Conservation (phyloP, 1,140 invertebrate genomes). For the Steinernema khuongi region DNA sequence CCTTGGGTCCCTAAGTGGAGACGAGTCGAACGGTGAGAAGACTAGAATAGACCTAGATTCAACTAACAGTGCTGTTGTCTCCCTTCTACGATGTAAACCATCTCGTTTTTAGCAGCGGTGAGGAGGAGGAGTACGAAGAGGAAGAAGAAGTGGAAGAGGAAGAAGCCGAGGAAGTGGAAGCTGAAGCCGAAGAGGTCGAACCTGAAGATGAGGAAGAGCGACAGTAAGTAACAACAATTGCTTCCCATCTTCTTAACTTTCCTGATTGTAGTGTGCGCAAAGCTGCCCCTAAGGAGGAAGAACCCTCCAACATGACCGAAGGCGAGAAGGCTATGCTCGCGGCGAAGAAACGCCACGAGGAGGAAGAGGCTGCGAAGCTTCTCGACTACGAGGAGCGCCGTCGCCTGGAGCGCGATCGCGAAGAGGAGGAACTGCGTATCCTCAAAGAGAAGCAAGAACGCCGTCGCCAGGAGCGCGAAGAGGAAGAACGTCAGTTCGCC, state of each 20-base stretch:
- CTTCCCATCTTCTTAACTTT: too few relatives aligned
- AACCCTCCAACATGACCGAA: conserved; percentile 63
- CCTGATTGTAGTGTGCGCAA: conserved; percentile 36
- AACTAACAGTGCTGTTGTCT: neutral
- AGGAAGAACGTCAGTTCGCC: conserved; percentile 41
- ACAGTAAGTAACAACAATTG: too few relatives aligned
- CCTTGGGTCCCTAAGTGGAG: conserved; percentile 23
- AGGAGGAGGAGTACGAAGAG: conserved; percentile 44
- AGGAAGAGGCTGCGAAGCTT: conserved; percentile 55
- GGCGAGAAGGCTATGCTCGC: conserved; percentile 51
- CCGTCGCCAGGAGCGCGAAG: conserved; percentile 39
- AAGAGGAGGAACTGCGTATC: conserved; percentile 41
- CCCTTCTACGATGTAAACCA: neutral
- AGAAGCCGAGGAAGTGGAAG: conserved; percentile 42
- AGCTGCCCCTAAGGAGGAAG: conserved; percentile 74
- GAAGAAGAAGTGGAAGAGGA: conserved; percentile 47
- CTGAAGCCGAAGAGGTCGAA: conserved; percentile 17
- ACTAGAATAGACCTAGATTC: neutral
- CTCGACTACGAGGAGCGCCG: conserved; percentile 55
- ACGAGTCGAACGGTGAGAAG: neutral
- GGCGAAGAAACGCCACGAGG: conserved; percentile 54
- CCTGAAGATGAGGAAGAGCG: neutral
- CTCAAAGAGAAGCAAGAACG: conserved; percentile 43
- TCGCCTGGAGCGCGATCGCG: conserved; percentile 47
- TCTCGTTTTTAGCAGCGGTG: conserved; percentile 26